Conservation (phyloP, 2,888 invertebrate species). For the Trachelus troglodyta region DNA sequence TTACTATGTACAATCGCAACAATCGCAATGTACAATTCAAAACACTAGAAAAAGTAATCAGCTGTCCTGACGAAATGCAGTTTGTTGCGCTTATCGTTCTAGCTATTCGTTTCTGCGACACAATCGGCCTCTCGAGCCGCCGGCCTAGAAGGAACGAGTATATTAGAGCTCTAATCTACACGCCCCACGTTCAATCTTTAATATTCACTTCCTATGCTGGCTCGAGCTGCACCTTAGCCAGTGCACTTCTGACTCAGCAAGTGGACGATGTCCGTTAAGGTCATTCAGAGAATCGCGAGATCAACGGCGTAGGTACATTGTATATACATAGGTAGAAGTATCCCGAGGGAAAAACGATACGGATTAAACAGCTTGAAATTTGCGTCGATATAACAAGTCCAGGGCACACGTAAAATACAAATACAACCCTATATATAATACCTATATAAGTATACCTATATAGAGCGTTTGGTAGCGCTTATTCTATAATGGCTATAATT, state of each 20-base stretch:
- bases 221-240: neutral
- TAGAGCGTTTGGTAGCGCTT: neutral
- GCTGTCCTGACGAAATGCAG: conserved; percentile 46
- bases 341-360: neutral
- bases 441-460: neutral
- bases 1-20: neutral
- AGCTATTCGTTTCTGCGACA: conserved; percentile 44
- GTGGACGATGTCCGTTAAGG: neutral
- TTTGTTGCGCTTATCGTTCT: conserved; percentile 44
- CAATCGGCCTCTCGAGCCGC: conserved; percentile 35
- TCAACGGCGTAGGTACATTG: neutral
- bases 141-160: conserved; percentile 39
- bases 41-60: conserved; percentile 20
- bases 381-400: neutral
- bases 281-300: neutral
- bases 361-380: neutral
- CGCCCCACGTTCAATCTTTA: conserved; percentile 40
- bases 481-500: neutral
- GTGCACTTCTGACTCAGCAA: conserved; percentile 4
- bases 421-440: neutral
- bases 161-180: conserved; percentile 47
- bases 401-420: neutral
- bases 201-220: conserved; percentile 29
- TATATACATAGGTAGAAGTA: neutral
- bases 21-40: neutral